Conservation (phyloP, 2,797 vertebrate species). For the Semotilus atromaculatus region DNA sequence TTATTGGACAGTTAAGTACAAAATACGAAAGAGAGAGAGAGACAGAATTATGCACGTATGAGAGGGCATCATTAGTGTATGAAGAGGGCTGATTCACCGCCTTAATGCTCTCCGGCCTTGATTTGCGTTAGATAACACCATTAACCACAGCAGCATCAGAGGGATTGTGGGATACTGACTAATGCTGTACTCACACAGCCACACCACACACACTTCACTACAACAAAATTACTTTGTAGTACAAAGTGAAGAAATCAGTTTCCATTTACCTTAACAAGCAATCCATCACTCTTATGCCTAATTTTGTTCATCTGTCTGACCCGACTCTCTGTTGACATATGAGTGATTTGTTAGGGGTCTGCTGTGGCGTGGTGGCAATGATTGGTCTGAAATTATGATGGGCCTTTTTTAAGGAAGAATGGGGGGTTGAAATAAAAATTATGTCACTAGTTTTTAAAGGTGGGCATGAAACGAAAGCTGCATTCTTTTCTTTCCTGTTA, state of each 20-base stretch:
- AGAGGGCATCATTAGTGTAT: slow-evolving; percentile 35
- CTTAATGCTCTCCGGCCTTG: slow-evolving; percentile 37
- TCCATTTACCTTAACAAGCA: slow-evolving; percentile 36
- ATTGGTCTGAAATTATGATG: slow-evolving; percentile 17
- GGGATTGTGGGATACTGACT: slow-evolving; percentile 29
- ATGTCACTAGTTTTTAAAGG: neutral
- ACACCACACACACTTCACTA: slow-evolving; percentile 6
- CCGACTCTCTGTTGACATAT: slow-evolving; percentile 25
- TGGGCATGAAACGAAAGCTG: neutral
- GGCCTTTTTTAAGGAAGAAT: slow-evolving; percentile 10
- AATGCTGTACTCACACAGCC: slow-evolving; percentile 12
- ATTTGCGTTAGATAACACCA: slow-evolving; percentile 56
- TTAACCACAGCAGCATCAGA: slow-evolving; percentile 38
- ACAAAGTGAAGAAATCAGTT: slow-evolving; percentile 43
- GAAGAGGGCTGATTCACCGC: slow-evolving; percentile 49
- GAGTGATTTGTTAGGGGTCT: slow-evolving; percentile 27
- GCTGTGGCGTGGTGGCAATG: neutral
- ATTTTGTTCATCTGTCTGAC: neutral
- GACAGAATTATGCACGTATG: slow-evolving; percentile 3
- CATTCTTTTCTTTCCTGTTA: too few species aligned
- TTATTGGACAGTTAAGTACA: slow-evolving; percentile 39
- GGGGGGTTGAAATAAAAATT: slow-evolving; percentile 18
- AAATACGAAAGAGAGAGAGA: slow-evolving; percentile 33
- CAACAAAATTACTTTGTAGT: neutral
- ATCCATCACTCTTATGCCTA: slow-evolving; percentile 27